A percentile compares a stretch with the other conserved stretches of the same genome.
Conservation (phyloP, 2,113 vertebrate species). For the Laticauda laticaudata region DNA sequence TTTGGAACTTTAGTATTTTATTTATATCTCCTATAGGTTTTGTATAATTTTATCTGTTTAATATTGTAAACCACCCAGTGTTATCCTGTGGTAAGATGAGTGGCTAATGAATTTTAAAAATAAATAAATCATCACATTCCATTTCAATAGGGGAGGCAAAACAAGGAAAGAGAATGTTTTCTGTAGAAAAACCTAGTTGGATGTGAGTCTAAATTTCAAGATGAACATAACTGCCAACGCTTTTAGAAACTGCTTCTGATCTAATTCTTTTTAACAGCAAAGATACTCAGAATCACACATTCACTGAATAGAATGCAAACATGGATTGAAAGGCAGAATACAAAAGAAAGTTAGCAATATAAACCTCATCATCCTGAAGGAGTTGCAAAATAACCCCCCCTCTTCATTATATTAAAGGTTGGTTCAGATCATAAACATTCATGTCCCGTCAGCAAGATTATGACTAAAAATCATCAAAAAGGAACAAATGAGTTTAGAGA, state of each 20-base stretch:
- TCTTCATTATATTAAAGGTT: not conserved
- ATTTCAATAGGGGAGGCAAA: not conserved
- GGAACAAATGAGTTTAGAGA: not conserved
- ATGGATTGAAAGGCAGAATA: not conserved
- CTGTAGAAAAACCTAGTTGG: not conserved
- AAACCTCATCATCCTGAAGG: not conserved
- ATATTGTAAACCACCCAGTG: not conserved
- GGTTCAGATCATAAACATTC: constrained; percentile 7
- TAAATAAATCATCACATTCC: not conserved
- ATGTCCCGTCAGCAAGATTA: not conserved
- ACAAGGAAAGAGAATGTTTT: not conserved
- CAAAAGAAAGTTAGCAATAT: not conserved
- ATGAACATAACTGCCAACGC: not conserved
- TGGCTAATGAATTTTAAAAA: not conserved
- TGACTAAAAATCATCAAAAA: constrained; percentile 11
- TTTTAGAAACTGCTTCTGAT: not conserved
- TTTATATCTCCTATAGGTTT: not conserved
- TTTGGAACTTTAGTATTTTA: not conserved
- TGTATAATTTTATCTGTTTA: not conserved
- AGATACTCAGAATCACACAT: fast-evolving
- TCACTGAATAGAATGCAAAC: not conserved
- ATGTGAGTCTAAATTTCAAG: not conserved
- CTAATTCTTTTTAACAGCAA: constrained; percentile 7
- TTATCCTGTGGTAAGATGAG: not conserved
- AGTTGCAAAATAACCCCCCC: not conserved